These are phyloP conservation scores for Tupaia tana DNA, from an alignment of 2,113 vertebrate genomes.

Conservation along the genomic window DNA sequence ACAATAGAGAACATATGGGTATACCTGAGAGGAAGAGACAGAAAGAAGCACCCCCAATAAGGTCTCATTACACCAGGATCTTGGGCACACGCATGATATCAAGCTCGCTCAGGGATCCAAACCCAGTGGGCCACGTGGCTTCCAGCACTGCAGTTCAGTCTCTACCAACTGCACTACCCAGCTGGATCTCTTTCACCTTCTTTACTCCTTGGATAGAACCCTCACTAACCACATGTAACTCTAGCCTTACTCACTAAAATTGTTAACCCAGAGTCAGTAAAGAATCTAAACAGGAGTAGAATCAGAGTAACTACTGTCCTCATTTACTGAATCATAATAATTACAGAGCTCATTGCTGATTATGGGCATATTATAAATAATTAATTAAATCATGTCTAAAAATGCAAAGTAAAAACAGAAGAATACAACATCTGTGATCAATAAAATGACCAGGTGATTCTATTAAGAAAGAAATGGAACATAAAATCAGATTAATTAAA, in stretches of 20 bases:
- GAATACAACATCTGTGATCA: neutral
- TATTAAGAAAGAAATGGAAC: conserved; percentile 27
- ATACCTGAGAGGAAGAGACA: too few relatives aligned
- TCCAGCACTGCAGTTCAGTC: too few relatives aligned
- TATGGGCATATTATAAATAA: neutral
- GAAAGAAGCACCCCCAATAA: too few relatives aligned
- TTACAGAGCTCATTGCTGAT: neutral
- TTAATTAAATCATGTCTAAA: conserved; percentile 24
- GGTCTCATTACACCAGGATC: too few relatives aligned
- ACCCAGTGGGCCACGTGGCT: too few relatives aligned
- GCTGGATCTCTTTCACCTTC: neutral
- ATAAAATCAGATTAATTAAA: conserved; percentile 39
- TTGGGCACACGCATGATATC: too few relatives aligned
- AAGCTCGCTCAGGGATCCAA: too few relatives aligned
- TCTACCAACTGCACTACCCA: too few relatives aligned
- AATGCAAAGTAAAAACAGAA: neutral
- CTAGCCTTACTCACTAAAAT: neutral
- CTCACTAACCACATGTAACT: neutral
- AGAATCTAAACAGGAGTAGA: neutral
- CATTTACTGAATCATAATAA: conserved; percentile 1
- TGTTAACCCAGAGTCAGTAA: neutral
- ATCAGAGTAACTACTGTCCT: neutral
- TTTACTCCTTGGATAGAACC: conserved; percentile 12
- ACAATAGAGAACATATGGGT: too few relatives aligned
- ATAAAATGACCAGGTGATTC: conserved; percentile 1